Conservation (phyloP, 2,797 vertebrate species). For the Arrhamphus sclerolepis region DNA sequence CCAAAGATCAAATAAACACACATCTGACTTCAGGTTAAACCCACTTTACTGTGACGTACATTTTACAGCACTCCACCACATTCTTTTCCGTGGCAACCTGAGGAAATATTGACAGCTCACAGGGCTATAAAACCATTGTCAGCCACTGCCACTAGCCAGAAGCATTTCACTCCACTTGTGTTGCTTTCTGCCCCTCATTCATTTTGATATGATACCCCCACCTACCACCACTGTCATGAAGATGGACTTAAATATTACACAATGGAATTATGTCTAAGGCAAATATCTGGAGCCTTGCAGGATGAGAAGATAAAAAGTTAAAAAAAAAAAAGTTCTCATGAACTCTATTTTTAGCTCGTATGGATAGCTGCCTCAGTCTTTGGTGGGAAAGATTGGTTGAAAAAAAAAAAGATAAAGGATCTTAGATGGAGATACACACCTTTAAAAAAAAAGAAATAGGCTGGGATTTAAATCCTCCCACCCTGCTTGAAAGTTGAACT, state of each 20-base stretch:
- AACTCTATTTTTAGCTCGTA: conserved; percentile 10
- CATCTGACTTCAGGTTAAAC: conserved; percentile 19
- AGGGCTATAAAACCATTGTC: conserved; percentile 48
- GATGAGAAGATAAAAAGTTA: conserved; percentile 30
- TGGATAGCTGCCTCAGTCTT: conserved; percentile 24
- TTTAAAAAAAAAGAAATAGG: conserved; percentile 3
- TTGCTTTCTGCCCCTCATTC: conserved; percentile 22
- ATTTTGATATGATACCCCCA: conserved; percentile 42
- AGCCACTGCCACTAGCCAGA: conserved; percentile 17
- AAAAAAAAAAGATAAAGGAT: conserved; percentile 47
- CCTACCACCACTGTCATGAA: conserved; percentile 28
- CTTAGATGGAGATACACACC: conserved; percentile 21
- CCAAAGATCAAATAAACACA: conserved; percentile 46
- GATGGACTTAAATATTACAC: conserved; percentile 59
- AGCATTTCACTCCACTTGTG: conserved; percentile 55
- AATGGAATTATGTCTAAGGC: conserved; percentile 37
- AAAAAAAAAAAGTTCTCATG: conserved; percentile 3
- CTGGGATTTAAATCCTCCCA: conserved; percentile 12
- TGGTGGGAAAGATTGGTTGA: conserved; percentile 40
- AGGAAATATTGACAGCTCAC: conserved; percentile 59
- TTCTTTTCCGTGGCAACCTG: conserved; percentile 62
- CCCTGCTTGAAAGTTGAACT: neutral
- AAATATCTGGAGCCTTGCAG: conserved; percentile 22
- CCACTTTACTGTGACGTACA: conserved; percentile 11
- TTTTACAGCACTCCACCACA: conserved; percentile 37